Evolutionary conservation across 1,140 invertebrate species (phyloP).

Genomic region (Lordiphosa mommai): DNA sequence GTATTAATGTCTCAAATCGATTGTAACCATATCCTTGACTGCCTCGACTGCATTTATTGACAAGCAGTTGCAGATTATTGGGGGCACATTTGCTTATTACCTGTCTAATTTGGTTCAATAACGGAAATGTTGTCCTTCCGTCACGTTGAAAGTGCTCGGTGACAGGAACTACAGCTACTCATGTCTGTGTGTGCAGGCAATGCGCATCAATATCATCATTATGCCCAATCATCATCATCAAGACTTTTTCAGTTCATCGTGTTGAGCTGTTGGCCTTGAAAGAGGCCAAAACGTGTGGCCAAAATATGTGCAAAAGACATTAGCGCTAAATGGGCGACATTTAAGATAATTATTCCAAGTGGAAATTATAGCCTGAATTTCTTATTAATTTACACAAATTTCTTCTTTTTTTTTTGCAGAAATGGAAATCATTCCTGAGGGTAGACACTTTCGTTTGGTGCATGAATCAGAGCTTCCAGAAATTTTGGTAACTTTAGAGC

Average conservation of each 20-base stretch:
- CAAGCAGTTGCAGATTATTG: constrained; percentile 17
- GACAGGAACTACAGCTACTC: constrained; percentile 2
- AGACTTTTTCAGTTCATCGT: constrained; percentile 14
- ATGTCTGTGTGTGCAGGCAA: background rate
- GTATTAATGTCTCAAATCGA: no score
- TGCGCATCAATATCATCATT: constrained; percentile 26
- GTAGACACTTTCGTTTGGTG: constrained; percentile 91
- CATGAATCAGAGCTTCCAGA: constrained; percentile 89
- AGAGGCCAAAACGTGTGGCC: constrained; percentile 41
- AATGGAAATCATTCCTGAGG: constrained; percentile 89
- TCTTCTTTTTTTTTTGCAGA: constrained; percentile 80
- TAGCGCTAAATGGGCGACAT: background rate
- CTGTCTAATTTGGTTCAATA: constrained; percentile 46
- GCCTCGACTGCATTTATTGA: background rate
- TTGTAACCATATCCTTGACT: constrained; percentile 2
- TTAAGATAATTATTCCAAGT: constrained; percentile 19
- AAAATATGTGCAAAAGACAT: constrained; percentile 13
- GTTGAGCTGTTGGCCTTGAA: constrained; percentile 43
- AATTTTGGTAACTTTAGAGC: constrained; percentile 87
- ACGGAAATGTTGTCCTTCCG: constrained; percentile 29
- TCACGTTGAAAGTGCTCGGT: constrained; percentile 10
- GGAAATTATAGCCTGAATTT: constrained; percentile 3
- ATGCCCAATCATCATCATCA: constrained; percentile 1
- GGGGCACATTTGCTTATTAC: constrained; percentile 16
- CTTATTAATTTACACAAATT: constrained; percentile 5